Conservation (phyloP, 2,888 invertebrate species). For the Amblyjoppa fuscipennis region DNA sequence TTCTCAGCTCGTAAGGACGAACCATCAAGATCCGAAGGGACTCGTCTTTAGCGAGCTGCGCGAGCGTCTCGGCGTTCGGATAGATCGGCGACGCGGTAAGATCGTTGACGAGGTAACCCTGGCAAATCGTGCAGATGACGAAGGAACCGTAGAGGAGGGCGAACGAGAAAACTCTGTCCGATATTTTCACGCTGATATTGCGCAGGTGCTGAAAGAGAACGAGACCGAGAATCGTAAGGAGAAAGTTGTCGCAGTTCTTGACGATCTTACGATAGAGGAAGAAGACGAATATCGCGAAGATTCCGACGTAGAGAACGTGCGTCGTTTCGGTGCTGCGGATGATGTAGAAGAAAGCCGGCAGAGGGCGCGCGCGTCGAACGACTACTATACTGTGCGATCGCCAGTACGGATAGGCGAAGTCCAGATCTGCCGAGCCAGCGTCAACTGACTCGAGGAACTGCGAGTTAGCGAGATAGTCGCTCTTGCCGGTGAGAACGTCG, state of each 20-base stretch:
- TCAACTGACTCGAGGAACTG: conserved; percentile 59
- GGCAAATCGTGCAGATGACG: conserved; percentile 54
- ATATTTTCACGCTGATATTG: conserved; percentile 32
- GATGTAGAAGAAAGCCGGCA: conserved; percentile 3
- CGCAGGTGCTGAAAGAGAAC: conserved; percentile 61
- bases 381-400: conserved; percentile 61
- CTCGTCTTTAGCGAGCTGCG: conserved; percentile 54
- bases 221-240: conserved; percentile 52
- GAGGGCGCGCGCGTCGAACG: conserved; percentile 46
- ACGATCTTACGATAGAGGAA: conserved; percentile 18
- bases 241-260: background rate
- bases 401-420: conserved; percentile 60
- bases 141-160: conserved; percentile 57
- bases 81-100: conserved; percentile 52
- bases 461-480: conserved; percentile 60
- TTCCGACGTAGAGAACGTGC: conserved; percentile 3
- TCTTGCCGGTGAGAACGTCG: conserved; percentile 60
- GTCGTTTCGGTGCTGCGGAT: background rate
- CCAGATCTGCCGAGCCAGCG: background rate
- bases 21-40: conserved; percentile 52
- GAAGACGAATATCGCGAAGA: conserved; percentile 1
- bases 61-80: conserved; percentile 61
- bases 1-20: conserved; percentile 51
- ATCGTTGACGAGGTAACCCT: conserved; percentile 64
- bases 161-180: conserved; percentile 62